Percentiles rank a stretch among this genome's conserved stretches.
phyloP scores from a whole-genome alignment of 2,797 vertebrate species.

The Centroberyx gerrardi region DNA sequence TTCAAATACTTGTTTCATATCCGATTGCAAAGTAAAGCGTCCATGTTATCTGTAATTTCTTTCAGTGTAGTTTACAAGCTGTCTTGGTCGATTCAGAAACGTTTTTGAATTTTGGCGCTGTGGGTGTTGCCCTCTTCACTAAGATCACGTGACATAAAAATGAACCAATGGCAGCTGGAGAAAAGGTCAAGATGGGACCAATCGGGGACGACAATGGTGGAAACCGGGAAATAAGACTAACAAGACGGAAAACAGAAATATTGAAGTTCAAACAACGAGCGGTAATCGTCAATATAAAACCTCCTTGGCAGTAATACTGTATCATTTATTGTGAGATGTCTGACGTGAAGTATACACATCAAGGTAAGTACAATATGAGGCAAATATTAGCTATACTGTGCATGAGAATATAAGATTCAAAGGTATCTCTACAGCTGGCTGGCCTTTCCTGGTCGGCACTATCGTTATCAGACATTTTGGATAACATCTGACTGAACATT shows the following conservation, averaged over 20 bases:
- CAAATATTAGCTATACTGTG: neutral
- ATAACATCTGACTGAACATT: neutral
- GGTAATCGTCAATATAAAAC: neutral
- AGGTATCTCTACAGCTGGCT: neutral
- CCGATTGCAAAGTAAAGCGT: neutral
- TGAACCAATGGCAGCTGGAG: slow-evolving; percentile 54
- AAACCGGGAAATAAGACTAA: slow-evolving; percentile 55
- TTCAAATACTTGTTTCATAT: neutral
- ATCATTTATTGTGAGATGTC: neutral
- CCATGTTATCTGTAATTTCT: neutral
- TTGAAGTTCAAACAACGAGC: neutral
- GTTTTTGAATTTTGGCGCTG: slow-evolving; percentile 98
- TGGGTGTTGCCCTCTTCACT: slow-evolving; percentile 75
- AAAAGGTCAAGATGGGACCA: neutral
- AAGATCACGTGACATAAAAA: slow-evolving; percentile 79
- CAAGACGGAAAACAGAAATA: slow-evolving; percentile 17
- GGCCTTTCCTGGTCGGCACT: neutral
- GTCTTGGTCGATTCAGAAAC: neutral
- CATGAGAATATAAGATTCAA: neutral
- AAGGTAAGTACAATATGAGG: slow-evolving; percentile 31
- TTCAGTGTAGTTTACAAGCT: slow-evolving; percentile 52
- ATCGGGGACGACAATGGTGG: slow-evolving; percentile 39
- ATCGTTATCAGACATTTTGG: neutral
- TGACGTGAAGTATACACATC: neutral
- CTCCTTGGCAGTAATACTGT: neutral